phyloP scores from a whole-genome alignment of 2,113 vertebrate species.

The Bubalus kerabau region DNA sequence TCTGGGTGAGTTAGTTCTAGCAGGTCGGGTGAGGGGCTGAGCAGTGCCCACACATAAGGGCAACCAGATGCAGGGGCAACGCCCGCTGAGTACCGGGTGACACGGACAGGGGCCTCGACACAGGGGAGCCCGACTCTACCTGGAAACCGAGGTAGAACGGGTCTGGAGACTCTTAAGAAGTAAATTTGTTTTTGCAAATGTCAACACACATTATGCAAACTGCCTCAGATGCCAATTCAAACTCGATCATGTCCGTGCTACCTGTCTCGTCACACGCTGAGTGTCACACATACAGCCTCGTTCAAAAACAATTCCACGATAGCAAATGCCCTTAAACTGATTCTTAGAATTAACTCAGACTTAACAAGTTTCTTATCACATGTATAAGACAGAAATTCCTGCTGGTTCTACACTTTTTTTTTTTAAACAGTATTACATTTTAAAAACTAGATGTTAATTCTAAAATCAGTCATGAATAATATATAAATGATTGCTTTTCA shows the following conservation, averaged over 20 bases:
- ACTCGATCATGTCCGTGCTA: background rate
- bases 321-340: background rate
- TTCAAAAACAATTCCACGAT: background rate
- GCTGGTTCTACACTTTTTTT: background rate
- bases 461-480: background rate
- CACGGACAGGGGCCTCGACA: background rate
- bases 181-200: background rate
- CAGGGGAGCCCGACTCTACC: background rate
- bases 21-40: background rate
- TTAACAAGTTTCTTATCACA: background rate
- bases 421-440: background rate
- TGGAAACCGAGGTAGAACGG: background rate
- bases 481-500: background rate
- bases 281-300: background rate
- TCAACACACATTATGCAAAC: background rate
- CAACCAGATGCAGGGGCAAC: background rate
- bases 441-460: background rate
- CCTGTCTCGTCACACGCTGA: background rate
- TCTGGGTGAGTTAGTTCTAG: background rate
- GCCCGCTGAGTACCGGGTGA: background rate
- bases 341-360: background rate
- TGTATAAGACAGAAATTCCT: background rate
- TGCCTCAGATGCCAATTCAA: background rate
- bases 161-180: background rate
- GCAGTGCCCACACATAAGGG: background rate